Percentiles rank a stretch among this genome's conserved stretches.
These are phyloP conservation scores for Corythaixoides concolor DNA, from an alignment of 2,113 vertebrate genomes.

Conservation along the genomic window DNA sequence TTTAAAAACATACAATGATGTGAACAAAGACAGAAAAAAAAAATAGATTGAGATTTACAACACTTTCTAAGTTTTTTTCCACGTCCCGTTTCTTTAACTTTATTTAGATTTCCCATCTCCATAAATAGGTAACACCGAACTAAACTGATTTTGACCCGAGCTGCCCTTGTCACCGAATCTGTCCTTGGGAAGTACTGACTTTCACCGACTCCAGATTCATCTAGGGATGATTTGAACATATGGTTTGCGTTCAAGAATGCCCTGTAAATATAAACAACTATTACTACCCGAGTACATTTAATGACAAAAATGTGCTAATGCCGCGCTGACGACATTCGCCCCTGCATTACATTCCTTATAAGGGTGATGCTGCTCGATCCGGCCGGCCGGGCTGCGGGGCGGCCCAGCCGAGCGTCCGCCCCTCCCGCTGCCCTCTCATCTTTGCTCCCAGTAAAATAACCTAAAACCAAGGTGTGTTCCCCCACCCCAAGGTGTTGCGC, in stretches of 20 bases:
- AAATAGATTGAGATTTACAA: neutral
- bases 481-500: no score
- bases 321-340: neutral
- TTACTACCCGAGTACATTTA: neutral
- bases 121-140: neutral
- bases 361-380: neutral
- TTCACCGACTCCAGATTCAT: neutral
- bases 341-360: conserved; percentile 36
- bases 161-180: neutral
- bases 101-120: neutral
- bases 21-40: neutral
- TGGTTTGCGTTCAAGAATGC: neutral
- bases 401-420: neutral
- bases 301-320: conserved; percentile 3
- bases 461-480: neutral
- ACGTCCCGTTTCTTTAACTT: neutral
- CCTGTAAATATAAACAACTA: conserved; percentile 40
- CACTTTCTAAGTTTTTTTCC: neutral
- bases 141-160: neutral
- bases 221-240: neutral
- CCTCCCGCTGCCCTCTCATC: neutral
- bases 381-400: neutral
- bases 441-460: neutral
- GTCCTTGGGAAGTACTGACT: neutral
- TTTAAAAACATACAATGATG: neutral